Base-by-base conservation (phyloP, 2,797 vertebrate species). In the Eulemur mongoz region DNA sequence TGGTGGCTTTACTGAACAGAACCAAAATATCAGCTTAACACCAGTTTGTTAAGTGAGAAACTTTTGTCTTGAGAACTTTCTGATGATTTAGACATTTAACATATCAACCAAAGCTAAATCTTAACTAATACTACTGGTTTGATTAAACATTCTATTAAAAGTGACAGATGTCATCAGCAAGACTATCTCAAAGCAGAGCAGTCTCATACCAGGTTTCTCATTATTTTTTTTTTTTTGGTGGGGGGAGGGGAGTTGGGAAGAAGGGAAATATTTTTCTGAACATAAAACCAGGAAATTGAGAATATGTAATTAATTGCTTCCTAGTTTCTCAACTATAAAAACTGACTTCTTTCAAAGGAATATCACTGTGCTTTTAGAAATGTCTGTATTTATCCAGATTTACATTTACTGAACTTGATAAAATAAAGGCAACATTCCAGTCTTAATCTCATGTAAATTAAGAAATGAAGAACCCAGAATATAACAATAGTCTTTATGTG, bases 71-170 rank as follows among this genome's bases (percentile, higher is more conserved):
- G 82, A 73, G 38, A 91, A 76, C 38, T 75, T 65, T 30, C 76
- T 63, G 1, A 87, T 88, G 59, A 88, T 76, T 84, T 70, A 87
- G 38, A 92, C 38, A 76, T 80, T 63, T 89, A 83, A 70, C 52
- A 30, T 18, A 83, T 89, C 27, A 80, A 52, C n/a, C 38, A 92
- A 79, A 80, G 25, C 40, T 87, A 17, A 35, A 11, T 72, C 67
- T 88, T 89, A 70, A 48, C 57, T 70, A 67, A 59, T 81, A 45
- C 61, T 63, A 63, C 30, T 63, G 23, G 10, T 75, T 96, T 91
- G 57, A 88, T 54, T 83, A 88, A 93, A 32, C n/a, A 57, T 93
- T 90, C 61, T 82, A 54, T 70, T 95, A 72, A 79, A 86, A 86
- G 38, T 65, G 23, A 78, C 22, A 85, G 63, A 94, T 81, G 48